Evolutionary conservation across 2,888 invertebrate genomes (phyloP).

Genomic region (Ptychoptera contaminata): DNA sequence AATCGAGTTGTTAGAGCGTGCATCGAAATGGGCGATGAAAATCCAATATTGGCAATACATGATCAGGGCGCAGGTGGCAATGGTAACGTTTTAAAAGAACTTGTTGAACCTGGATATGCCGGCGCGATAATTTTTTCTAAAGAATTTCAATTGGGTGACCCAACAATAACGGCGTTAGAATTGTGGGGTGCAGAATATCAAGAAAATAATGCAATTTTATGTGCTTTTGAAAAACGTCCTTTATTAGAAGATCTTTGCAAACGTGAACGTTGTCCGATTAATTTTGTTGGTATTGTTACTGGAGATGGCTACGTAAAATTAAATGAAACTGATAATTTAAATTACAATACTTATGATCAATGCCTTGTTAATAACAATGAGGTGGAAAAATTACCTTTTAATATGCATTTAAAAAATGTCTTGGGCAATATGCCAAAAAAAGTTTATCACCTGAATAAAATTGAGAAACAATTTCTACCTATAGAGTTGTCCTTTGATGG

Average conservation of each 20-base stretch:
- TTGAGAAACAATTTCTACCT: conserved; percentile 32
- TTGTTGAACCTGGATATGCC: conserved; percentile 69
- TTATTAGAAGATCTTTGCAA: conserved; percentile 56
- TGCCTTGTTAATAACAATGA: conserved; percentile 24
- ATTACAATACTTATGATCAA: conserved; percentile 32
- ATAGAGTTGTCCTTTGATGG: conserved; percentile 36
- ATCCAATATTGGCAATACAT: conserved; percentile 89
- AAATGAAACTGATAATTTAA: conserved; percentile 37
- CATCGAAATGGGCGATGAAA: conserved; percentile 59
- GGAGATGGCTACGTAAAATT: conserved; percentile 65
- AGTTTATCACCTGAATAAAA: conserved; percentile 35
- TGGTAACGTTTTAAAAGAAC: conserved; percentile 91
- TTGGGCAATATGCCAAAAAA: conserved; percentile 72
- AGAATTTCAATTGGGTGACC: conserved; percentile 83
- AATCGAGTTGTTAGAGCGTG: conserved; percentile 89
- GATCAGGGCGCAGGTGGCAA: conserved; percentile 99
- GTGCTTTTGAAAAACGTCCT: conserved; percentile 45
- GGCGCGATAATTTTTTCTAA: conserved; percentile 83
- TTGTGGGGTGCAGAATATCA: conserved; percentile 99
- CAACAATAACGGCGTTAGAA: conserved; percentile 82
- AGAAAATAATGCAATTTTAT: conserved; percentile 83
- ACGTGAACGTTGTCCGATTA: conserved; percentile 84
- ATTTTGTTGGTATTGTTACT: conserved; percentile 84
- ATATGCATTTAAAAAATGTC: conserved; percentile 77
- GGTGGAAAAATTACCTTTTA: conserved; percentile 53